Conservation (phyloP, 2,797 vertebrate species). For the Rhabdophis nuchalis region DNA sequence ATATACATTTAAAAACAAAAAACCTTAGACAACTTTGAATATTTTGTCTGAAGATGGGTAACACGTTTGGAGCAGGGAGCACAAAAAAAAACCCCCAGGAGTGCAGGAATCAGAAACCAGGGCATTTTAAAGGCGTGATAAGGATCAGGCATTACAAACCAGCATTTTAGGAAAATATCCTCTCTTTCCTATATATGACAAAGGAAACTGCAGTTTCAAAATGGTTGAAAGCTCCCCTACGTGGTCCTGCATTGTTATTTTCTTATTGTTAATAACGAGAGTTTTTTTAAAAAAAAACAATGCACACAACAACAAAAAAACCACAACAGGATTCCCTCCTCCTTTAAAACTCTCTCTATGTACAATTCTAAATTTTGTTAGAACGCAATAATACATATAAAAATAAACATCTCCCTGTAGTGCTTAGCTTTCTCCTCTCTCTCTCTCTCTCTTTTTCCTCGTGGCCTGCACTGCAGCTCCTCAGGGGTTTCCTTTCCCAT, state of each 20-base stretch:
- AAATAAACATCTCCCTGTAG: constrained; percentile 92
- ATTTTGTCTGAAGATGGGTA: constrained; percentile 76
- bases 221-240: constrained; percentile 75
- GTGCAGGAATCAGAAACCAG: constrained; percentile 56
- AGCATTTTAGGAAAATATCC: constrained; percentile 59
- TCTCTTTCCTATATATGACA: constrained; percentile 56
- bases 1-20: constrained; percentile 56
- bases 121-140: constrained; percentile 66
- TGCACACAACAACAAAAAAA: constrained; percentile 33
- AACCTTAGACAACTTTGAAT: constrained; percentile 78
- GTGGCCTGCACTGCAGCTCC: constrained; percentile 68
- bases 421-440: constrained; percentile 68
- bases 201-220: constrained; percentile 69
- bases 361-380: constrained; percentile 73
- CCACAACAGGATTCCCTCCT: constrained; percentile 73
- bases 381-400: constrained; percentile 91
- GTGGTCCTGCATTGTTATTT: constrained; percentile 84
- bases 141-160: constrained; percentile 42
- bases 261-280: constrained; percentile 69
- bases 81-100: too few relatives aligned
- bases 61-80: constrained; percentile 61
- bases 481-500: constrained; percentile 36
- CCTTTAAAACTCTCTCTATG: constrained; percentile 79
- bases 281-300: not conserved
- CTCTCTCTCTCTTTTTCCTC: constrained; percentile 53